Conservation (phyloP, 2,888 invertebrate genomes). For the Ochropacha duplaris region DNA sequence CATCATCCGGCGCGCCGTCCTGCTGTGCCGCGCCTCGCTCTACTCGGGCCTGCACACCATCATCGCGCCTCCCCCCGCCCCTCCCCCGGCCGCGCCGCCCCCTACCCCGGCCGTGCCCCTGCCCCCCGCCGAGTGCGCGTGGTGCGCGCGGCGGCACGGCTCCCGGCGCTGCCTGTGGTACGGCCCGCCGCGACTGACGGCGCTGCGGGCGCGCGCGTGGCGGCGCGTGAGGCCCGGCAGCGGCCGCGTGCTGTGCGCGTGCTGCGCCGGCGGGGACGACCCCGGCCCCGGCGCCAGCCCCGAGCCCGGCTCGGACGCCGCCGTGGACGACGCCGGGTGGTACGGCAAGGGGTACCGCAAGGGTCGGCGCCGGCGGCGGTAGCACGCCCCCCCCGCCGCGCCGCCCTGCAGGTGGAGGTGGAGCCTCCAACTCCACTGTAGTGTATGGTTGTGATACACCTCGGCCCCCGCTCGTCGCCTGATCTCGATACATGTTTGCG, state of each 20-base stretch:
- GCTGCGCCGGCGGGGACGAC: slow-evolving; percentile 70
- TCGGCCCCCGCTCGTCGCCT: slow-evolving; percentile 1
- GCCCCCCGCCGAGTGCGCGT: slow-evolving; percentile 48
- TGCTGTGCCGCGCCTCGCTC: slow-evolving; percentile 70
- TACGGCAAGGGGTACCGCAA: slow-evolving; percentile 94
- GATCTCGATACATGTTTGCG: background rate
- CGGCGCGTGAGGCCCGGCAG: slow-evolving; percentile 72
- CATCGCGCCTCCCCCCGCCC: slow-evolving; percentile 62
- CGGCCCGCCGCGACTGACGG: slow-evolving; percentile 73
- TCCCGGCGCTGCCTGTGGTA: slow-evolving; percentile 72
- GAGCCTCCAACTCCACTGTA: slow-evolving; percentile 7
- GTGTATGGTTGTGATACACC: slow-evolving; percentile 25
- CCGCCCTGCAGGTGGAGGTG: slow-evolving; percentile 6
- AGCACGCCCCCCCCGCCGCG: slow-evolving; percentile 46
- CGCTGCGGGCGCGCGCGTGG: slow-evolving; percentile 47
- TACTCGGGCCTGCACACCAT: slow-evolving; percentile 85
- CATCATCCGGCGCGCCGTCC: slow-evolving; percentile 72
- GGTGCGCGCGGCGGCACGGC: slow-evolving; percentile 54
- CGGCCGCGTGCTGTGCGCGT: slow-evolving; percentile 86
- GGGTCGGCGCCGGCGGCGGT: slow-evolving; percentile 81
- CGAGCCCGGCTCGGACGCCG: slow-evolving; percentile 36
- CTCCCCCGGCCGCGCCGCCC: slow-evolving; percentile 12
- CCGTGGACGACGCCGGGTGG: slow-evolving; percentile 84
- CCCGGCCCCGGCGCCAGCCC: slow-evolving; percentile 68
- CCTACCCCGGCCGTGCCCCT: slow-evolving; percentile 8